phyloP scores from a whole-genome alignment of 92 coral and sea anemone species.

The Phenganax marumi region DNA sequence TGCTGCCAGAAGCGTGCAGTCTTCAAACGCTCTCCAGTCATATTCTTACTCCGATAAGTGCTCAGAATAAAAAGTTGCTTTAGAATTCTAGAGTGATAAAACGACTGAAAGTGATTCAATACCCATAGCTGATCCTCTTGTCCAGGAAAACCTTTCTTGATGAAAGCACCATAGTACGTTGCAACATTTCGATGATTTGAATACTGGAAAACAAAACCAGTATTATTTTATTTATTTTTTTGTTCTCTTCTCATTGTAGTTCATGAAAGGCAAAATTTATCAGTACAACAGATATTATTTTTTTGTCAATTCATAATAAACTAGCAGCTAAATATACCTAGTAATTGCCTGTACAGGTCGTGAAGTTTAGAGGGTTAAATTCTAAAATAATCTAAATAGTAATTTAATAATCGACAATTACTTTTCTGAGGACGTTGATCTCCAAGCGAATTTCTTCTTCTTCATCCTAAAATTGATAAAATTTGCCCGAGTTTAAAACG shows the following conservation, averaged over 20 bases:
- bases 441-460: constrained; percentile 96
- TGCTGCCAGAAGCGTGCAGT: too few species aligned
- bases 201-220: constrained; percentile 60
- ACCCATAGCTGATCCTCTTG: constrained; percentile 98
- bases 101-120: not conserved
- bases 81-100: not conserved
- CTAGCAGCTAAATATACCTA: too few species aligned
- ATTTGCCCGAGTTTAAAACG: not conserved
- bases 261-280: not conserved
- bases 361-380: not conserved
- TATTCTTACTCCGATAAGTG: not conserved
- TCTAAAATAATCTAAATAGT: not conserved
- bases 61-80: not conserved
- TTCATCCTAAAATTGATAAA: constrained; percentile 70
- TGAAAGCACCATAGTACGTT: constrained; percentile 98
- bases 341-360: too few species aligned
- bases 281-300: too few species aligned
- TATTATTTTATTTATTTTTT: not conserved
- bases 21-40: too few species aligned
- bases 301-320: too few species aligned
- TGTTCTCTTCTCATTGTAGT: not conserved
- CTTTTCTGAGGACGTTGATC: constrained; percentile 95
- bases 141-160: constrained; percentile 84
- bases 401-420: constrained; percentile 21
- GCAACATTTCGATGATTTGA: constrained; percentile 96